These are phyloP conservation scores for Plecotus auritus DNA, from an alignment of 2,113 vertebrate genomes.

Conservation along the genomic window DNA sequence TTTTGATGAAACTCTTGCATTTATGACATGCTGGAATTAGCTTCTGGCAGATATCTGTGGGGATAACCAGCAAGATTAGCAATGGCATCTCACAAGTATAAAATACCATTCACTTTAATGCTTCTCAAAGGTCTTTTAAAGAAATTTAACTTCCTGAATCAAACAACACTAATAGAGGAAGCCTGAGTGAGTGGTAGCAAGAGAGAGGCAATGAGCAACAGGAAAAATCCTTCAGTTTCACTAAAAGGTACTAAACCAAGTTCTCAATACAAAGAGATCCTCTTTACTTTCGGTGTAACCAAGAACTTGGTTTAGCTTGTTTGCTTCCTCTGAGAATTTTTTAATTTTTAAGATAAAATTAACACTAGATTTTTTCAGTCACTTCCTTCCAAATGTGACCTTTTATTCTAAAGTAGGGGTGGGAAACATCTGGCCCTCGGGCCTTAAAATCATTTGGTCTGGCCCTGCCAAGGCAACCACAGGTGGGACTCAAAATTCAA, in stretches of 20 bases:
- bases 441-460: too few relatives aligned
- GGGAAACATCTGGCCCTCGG: too few relatives aligned
- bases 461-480: too few relatives aligned
- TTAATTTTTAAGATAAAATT: slow-evolving; percentile 3
- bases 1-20: too few relatives aligned
- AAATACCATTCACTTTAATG: background rate
- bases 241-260: background rate
- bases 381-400: background rate
- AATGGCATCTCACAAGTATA: background rate
- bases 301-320: background rate
- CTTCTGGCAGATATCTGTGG: background rate
- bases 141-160: background rate
- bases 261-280: background rate
- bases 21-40: too few relatives aligned
- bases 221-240: background rate
- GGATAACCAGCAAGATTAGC: background rate
- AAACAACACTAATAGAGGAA: background rate
- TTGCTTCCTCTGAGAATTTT: slow-evolving; percentile 3
- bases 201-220: background rate
- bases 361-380: background rate
- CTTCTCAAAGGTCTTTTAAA: background rate
- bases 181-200: background rate
- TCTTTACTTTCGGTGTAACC: background rate
- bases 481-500: too few relatives aligned
- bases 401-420: slow-evolving; percentile 5